A percentile compares a stretch with the other conserved stretches of the same genome.
phyloP scores from a whole-genome alignment of 2,113 vertebrate species.

The Nothoprocta pentlandii region DNA sequence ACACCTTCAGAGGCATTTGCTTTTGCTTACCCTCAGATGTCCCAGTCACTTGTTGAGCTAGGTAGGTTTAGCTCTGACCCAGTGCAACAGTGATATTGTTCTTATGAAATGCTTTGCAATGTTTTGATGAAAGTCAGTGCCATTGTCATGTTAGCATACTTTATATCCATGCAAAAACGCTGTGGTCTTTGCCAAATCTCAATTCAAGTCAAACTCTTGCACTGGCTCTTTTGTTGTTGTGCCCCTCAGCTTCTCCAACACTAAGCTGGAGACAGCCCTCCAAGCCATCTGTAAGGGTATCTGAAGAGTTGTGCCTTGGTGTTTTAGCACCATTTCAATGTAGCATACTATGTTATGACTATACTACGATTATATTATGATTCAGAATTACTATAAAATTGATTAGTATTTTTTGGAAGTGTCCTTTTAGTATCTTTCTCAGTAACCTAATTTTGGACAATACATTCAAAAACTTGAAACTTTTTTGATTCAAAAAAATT shows the following conservation, averaged over 20 bases:
- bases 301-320: neutral
- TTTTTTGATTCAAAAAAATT: neutral
- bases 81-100: neutral
- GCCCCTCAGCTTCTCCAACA: neutral
- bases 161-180: neutral
- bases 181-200: neutral
- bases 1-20: rapidly evolving
- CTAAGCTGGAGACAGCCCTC: neutral
- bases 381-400: neutral
- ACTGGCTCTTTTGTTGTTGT: neutral
- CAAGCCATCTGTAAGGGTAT: neutral
- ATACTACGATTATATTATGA: neutral
- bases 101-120: neutral
- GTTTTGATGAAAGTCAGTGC: neutral
- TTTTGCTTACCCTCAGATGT: neutral
- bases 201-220: neutral
- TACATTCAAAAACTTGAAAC: neutral
- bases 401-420: neutral
- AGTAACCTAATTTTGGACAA: neutral
- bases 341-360: neutral
- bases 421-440: neutral
- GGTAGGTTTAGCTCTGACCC: neutral
- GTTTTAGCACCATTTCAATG: neutral
- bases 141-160: neutral
- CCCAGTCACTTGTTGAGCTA: rapidly evolving